A percentile compares a stretch with the other conserved stretches of the same genome.
phyloP scores from a whole-genome alignment of 1,140 invertebrate species.

The Neodiprion fabricii region DNA sequence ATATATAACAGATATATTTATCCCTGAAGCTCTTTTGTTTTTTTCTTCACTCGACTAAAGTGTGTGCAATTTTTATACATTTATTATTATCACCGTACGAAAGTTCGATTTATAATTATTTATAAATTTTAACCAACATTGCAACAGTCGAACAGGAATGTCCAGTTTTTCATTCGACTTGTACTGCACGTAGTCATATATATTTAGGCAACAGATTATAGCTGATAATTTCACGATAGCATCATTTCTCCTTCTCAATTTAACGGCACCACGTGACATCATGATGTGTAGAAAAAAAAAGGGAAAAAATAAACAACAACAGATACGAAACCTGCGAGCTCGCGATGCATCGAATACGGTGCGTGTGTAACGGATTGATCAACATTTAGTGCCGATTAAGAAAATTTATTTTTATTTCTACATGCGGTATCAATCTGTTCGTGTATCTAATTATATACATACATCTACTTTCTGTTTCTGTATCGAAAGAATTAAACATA shows the following conservation, averaged over 20 bases:
- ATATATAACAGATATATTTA: too few relatives aligned
- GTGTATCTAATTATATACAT: not conserved
- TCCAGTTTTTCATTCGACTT: not conserved
- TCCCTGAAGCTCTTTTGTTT: too few relatives aligned
- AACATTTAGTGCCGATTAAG: not conserved
- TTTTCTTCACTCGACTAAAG: too few relatives aligned
- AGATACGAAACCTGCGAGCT: not conserved
- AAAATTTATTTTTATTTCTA: not conserved
- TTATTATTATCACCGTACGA: not conserved
- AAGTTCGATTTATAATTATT: not conserved
- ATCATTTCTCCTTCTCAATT: not conserved
- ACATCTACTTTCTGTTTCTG: not conserved
- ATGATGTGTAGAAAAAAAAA: not conserved
- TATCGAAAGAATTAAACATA: not conserved
- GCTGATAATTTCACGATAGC: slow-evolving; percentile 5
- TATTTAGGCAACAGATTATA: not conserved
- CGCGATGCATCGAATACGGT: not conserved
- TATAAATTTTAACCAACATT: not conserved
- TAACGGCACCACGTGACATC: too few relatives aligned
- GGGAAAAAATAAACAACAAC: not conserved
- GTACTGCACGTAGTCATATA: not conserved
- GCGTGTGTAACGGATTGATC: not conserved
- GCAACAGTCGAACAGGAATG: not conserved
- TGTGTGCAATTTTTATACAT: not conserved
- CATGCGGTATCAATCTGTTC: not conserved